Percentiles rank a stretch among this genome's conserved stretches.
Conservation (phyloP, 2,797 vertebrate genomes). For the Epinephelus malabaricus region DNA sequence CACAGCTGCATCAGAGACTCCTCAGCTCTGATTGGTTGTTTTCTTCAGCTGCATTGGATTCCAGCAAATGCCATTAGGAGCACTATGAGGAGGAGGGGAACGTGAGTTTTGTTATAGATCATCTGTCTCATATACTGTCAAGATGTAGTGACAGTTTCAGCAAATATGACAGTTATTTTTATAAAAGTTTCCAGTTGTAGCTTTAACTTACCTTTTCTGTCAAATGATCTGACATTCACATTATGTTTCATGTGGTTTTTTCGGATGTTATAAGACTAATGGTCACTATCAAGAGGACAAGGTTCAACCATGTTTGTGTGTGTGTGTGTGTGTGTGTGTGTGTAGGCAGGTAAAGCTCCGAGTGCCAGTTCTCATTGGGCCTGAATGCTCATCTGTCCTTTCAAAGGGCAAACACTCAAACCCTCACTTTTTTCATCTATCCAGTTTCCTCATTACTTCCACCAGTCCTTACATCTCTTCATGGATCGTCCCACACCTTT, state of each 20-base stretch:
- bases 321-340: neutral
- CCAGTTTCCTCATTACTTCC: conserved; percentile 4
- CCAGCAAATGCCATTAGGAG: too few species aligned
- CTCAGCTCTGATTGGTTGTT: too few species aligned
- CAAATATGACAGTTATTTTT: too few species aligned
- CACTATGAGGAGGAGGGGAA: too few species aligned
- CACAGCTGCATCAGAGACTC: too few species aligned
- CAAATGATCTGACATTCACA: neutral
- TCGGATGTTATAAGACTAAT: neutral
- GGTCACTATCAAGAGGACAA: conserved; percentile 1
- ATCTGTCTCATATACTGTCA: too few species aligned
- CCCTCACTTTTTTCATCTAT: conserved; percentile 12
- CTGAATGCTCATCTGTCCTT: conserved; percentile 35
- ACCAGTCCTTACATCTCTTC: conserved; percentile 11
- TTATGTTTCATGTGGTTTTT: neutral
- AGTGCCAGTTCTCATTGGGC: conserved; percentile 18
- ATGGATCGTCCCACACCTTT: conserved; percentile 38
- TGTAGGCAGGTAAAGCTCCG: neutral
- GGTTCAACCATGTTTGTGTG: neutral
- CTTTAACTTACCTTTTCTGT: neutral
- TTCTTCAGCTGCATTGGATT: too few species aligned
- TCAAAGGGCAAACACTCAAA: conserved; percentile 54
- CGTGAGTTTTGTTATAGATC: too few species aligned
- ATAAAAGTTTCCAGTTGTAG: too few species aligned
- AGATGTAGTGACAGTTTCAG: too few species aligned